Evolutionary conservation across 2,888 invertebrate genomes (phyloP), one percentile per base, ranked within the genome.

Genomic region (Dioctria rufipes): DNA sequence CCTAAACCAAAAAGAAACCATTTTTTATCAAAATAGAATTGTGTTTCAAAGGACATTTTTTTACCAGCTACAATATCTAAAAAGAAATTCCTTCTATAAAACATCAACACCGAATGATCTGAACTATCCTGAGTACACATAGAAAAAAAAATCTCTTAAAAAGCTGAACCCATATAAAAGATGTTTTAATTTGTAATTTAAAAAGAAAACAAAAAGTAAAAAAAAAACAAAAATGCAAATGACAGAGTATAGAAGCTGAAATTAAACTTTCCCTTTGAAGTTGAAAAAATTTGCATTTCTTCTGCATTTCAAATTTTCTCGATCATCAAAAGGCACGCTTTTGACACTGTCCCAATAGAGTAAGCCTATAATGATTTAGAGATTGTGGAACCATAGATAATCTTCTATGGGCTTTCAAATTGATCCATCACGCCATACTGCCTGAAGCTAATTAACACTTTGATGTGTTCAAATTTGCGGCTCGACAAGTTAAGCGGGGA

Each of bases 181-280:
- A 25, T 25, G 25, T 25, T 25, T 25, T 25, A 25, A 25, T 25
- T 25, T 25, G 25, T 25, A 25, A 25, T 25, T 25, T 25, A 25
- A 25, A 25, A 25, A 25, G 25, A 25, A 25, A 25, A 25, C 25
- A 25, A 25, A 25, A 25, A 25, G 1, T 1, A 25, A 2, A 25
- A 25, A 25, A 25, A 25, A 25, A 25, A 25, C 25, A 25, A 25
- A 25, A 25, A 25, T 25, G 25, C 25, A 25, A 54, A 8, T 54
- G 54, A 54, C 54, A 54, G 11, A n/a, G 6, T 8, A 54, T 2
- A n/a, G 54, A 8, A 69, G 25, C 25, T 25, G 2, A 69, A 69
- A 51, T 69, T 37, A 69, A 69, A 69, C 51, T 69, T 69, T 69
- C 51, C 5, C 51, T 69, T 69, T 69, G 69, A 69, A 54, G 69